phyloP scores from a whole-genome alignment of 2,888 invertebrate genomes.

The Agonopterix subpropinquella region DNA sequence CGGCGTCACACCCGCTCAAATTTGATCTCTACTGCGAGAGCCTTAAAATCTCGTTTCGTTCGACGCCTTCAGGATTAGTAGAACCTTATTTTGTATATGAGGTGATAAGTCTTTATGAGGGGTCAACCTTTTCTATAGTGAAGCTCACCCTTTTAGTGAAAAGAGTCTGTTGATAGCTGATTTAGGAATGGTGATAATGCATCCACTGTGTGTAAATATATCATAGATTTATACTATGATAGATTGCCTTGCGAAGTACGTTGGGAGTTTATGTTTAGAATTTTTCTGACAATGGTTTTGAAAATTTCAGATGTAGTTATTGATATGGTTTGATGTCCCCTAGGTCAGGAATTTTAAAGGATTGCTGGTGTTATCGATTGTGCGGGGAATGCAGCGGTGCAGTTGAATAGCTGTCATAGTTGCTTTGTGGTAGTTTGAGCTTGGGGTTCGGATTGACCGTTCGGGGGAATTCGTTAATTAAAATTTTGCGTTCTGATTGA shows the following conservation, averaged over 20 bases:
- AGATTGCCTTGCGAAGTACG: slow-evolving; percentile 48
- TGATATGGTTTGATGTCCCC: slow-evolving; percentile 18
- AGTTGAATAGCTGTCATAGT: slow-evolving; percentile 49
- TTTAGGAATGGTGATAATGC: slow-evolving; percentile 74
- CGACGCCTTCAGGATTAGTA: slow-evolving; percentile 53
- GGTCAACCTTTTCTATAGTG: slow-evolving; percentile 76
- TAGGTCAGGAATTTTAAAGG: slow-evolving; percentile 37
- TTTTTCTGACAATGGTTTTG: slow-evolving; percentile 24
- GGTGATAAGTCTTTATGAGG: slow-evolving; percentile 77
- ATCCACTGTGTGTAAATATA: slow-evolving; percentile 72
- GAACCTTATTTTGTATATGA: slow-evolving; percentile 75
- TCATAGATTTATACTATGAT: slow-evolving; percentile 71
- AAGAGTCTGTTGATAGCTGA: slow-evolving; percentile 76
- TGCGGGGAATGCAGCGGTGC: slow-evolving; percentile 16
- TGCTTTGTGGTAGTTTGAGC: slow-evolving; percentile 41
- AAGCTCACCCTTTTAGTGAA: slow-evolving; percentile 75
- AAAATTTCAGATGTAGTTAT: slow-evolving; percentile 6
- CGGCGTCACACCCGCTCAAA: slow-evolving; percentile 28
- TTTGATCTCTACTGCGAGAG: slow-evolving; percentile 42
- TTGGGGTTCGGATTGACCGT: slow-evolving; percentile 34
- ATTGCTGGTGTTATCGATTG: slow-evolving; percentile 28
- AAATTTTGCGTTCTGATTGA: slow-evolving; percentile 39
- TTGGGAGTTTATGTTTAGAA: slow-evolving; percentile 19
- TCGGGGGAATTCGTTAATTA: slow-evolving; percentile 50
- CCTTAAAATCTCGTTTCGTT: slow-evolving; percentile 39